Evolutionary conservation across 2,888 invertebrate species (phyloP).

Genomic region (Troilus luridus): DNA sequence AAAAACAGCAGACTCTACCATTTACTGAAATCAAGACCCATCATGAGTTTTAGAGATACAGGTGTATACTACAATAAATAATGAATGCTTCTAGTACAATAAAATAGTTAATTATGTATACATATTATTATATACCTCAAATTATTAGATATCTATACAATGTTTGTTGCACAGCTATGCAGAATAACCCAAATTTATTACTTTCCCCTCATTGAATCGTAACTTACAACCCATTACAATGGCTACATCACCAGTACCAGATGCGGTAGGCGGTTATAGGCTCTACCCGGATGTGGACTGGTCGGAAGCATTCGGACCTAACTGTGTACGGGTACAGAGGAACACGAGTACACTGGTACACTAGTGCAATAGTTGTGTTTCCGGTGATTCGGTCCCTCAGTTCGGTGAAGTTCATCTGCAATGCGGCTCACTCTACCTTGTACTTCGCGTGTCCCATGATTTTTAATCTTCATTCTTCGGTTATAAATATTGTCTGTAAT

Average conservation of each 20-base stretch:
- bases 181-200: neutral
- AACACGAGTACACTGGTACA: neutral
- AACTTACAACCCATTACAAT: neutral
- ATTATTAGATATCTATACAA: neutral
- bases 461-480: neutral
- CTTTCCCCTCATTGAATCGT: neutral
- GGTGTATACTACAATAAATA: no score
- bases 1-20: no score
- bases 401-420: neutral
- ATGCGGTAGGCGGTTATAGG: neutral
- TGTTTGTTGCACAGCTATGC: neutral
- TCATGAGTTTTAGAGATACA: no score
- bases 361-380: neutral
- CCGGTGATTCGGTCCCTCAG: neutral
- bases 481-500: neutral
- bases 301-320: neutral
- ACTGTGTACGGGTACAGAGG: neutral
- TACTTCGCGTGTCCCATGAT: neutral
- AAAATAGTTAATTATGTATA: no score
- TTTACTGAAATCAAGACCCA: no score
- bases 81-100: no score
- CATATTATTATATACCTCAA: no score
- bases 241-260: neutral
- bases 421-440: neutral
- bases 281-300: neutral